Conservation (phyloP, 2,113 vertebrate species). For the Peromyscus polionotus region DNA sequence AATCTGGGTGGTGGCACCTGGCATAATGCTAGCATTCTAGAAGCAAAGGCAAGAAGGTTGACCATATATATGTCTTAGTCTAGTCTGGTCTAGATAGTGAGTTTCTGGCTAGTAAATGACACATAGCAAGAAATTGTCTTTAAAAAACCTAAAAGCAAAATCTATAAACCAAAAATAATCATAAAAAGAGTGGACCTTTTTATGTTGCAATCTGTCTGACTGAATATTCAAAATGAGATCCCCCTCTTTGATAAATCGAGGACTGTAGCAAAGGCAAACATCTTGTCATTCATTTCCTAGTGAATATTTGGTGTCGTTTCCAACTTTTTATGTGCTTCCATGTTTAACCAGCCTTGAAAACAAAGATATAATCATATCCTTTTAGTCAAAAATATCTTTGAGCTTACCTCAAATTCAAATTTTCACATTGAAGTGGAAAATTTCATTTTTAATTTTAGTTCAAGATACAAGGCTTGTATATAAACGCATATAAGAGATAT, state of each 20-base stretch:
- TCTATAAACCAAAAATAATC: not conserved
- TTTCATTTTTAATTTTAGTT: not conserved
- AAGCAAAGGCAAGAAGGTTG: not conserved
- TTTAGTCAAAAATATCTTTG: constrained; percentile 7
- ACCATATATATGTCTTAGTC: too few relatives aligned
- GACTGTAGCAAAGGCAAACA: not conserved
- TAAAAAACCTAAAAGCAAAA: not conserved
- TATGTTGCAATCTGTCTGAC: not conserved
- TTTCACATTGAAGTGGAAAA: not conserved
- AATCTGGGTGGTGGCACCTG: not conserved
- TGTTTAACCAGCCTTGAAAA: not conserved
- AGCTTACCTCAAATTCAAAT: constrained; percentile 20
- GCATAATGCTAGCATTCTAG: not conserved
- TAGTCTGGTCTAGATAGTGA: not conserved
- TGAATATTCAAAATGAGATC: not conserved
- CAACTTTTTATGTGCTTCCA: not conserved
- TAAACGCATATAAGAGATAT: not conserved
- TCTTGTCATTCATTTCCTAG: not conserved
- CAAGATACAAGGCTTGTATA: not conserved
- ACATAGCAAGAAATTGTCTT: not conserved
- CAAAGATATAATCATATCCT: constrained; percentile 16
- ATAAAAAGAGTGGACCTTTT: not conserved
- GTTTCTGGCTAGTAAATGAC: not conserved
- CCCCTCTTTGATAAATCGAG: not conserved
- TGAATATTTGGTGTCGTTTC: not conserved